Evolutionary conservation across 1,140 invertebrate genomes (phyloP).

Genomic region (Chionoecetes opilio): DNA sequence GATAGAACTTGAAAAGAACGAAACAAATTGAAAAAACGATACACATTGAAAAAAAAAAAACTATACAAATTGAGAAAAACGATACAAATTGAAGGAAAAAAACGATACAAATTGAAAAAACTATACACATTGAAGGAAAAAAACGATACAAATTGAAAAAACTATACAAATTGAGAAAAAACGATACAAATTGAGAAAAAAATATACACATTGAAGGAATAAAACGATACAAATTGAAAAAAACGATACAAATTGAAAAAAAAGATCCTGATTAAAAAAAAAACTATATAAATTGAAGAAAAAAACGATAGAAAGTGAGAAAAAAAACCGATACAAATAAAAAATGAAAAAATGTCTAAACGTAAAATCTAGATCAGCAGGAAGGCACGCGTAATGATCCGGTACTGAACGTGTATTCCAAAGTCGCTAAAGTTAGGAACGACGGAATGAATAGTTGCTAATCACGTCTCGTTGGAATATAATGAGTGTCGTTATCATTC

Average conservation of each 20-base stretch:
- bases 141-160: not conserved
- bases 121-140: not conserved
- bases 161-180: not conserved
- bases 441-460: conserved; percentile 5
- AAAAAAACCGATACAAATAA: not conserved
- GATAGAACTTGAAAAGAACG: not conserved
- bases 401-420: not conserved
- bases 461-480: not conserved
- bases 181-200: not conserved
- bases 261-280: not conserved
- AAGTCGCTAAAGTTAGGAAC: not conserved
- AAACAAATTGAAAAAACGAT: not conserved
- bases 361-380: not conserved
- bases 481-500: not conserved
- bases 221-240: not conserved
- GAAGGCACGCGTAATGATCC: not conserved
- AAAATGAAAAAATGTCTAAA: not conserved
- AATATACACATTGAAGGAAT: not conserved
- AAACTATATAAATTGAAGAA: not conserved
- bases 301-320: not conserved
- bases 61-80: not conserved
- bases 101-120: not conserved
- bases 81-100: not conserved
- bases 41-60: not conserved
- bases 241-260: not conserved